phyloP scores from a whole-genome alignment of 1,140 invertebrate genomes.

The Druon quercuslanigerum region DNA sequence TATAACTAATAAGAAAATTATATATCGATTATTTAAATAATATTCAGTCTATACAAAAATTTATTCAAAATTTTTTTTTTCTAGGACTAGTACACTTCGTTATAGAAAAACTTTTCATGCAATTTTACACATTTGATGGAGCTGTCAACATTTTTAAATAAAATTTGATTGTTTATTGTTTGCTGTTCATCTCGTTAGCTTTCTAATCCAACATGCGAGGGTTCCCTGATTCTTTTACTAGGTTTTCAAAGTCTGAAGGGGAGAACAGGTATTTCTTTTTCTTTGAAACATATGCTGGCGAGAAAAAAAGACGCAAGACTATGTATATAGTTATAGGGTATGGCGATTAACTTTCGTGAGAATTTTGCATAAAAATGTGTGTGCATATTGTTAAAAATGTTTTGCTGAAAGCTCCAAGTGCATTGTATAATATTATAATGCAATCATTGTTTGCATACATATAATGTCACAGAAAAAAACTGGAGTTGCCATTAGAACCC shows the following conservation, averaged over 20 bases:
- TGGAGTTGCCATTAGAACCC: no score
- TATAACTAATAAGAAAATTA: no score
- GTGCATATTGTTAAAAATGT: slow-evolving; percentile 23
- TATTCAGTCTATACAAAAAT: no score
- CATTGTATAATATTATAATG: background rate
- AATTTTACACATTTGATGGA: slow-evolving; percentile 1
- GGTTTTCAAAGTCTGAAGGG: slow-evolving; percentile 21
- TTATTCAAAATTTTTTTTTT: no score
- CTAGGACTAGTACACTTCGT: no score
- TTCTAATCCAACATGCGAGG: slow-evolving; percentile 15
- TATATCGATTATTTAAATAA: no score
- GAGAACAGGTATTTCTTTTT: slow-evolving; percentile 31
- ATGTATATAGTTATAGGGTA: background rate
- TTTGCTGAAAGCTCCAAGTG: slow-evolving; percentile 4
- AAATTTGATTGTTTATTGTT: slow-evolving; percentile 19
- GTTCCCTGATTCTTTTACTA: slow-evolving; percentile 1
- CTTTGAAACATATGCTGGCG: slow-evolving; percentile 7
- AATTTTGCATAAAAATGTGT: slow-evolving; percentile 27
- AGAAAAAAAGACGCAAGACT: background rate
- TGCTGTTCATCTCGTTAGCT: slow-evolving; percentile 23
- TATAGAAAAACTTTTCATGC: no score
- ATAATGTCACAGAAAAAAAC: no score
- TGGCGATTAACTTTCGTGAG: slow-evolving; percentile 17
- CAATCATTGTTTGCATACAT: no score
- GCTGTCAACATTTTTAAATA: slow-evolving; percentile 28